These are phyloP conservation scores for Leistus spinibarbis DNA, from an alignment of 2,888 invertebrate genomes.

Conservation along the genomic window DNA sequence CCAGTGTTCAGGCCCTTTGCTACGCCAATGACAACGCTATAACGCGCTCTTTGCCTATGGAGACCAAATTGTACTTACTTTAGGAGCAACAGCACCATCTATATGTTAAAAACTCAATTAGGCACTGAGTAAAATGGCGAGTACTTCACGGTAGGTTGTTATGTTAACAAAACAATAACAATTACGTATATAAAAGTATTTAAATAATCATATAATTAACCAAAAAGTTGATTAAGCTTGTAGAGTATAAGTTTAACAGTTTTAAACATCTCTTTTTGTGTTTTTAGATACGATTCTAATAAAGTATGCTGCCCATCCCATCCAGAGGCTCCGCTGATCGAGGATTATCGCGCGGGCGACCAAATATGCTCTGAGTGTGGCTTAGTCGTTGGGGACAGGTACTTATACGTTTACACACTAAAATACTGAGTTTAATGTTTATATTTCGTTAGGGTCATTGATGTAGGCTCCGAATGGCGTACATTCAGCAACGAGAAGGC, in stretches of 20 bases:
- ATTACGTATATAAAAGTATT: conserved; percentile 4
- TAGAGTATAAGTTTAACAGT: conserved; percentile 9
- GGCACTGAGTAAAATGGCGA: conserved; percentile 62
- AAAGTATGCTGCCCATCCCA: conserved; percentile 91
- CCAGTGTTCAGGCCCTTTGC: too few relatives aligned
- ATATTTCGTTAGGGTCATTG: conserved; percentile 85
- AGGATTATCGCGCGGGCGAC: conserved; percentile 98
- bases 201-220: background rate
- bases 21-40: background rate
- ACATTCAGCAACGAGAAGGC: conserved; percentile 99
- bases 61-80: background rate
- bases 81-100: conserved; percentile 1
- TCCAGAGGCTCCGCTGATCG: conserved; percentile 94
- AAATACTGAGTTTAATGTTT: background rate
- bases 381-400: conserved; percentile 98
- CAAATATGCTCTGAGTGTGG: conserved; percentile 99
- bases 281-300: conserved; percentile 66
- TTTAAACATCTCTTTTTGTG: background rate
- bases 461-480: conserved; percentile 99
- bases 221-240: background rate
- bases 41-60: background rate
- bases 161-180: conserved; percentile 23
- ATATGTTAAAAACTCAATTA: background rate
- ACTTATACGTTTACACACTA: conserved; percentile 44
- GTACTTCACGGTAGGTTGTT: conserved; percentile 68